Base-by-base conservation (phyloP, 2,797 vertebrate genomes). In the Anguilla anguilla region DNA sequence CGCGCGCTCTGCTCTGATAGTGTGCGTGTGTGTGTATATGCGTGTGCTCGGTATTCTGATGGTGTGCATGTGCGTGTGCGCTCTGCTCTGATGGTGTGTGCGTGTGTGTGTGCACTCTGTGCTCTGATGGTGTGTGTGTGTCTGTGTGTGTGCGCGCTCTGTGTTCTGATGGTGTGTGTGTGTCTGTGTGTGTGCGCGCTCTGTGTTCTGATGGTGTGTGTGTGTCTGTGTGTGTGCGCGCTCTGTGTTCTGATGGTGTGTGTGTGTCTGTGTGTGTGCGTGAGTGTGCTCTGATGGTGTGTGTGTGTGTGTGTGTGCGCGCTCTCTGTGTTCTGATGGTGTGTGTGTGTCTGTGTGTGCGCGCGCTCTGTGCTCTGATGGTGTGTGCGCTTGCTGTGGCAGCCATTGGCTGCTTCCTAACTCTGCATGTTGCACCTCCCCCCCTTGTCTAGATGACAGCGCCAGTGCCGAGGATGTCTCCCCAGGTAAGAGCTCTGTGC, bases 401-500 rank as follows among this genome's bases (percentile, higher is more conserved):
- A 43, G 85, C 74, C n/a, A 3, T 53, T 92, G 91, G 92, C 93
- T 91, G 94, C 93, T 93, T 92, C 94, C 92, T 94, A 96, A 95
- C 94, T 94, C 94, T 95, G 92, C 93, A 90, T 95, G 94, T 96
- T 86, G 89, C 95, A 89, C 86, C 95, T 96, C 94, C 96, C 93
- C 95, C 94, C 90, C 90, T 31, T 92, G 93, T 96, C 89, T 93
- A 99, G 98, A 97, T 91, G 93, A 93, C 97, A 97, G 96, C 92
- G 96, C 97, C 85, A 92, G 95, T 91, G 93, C 94, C 77, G 98
- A 98, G 93, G 98, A 97, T 87, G 94, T 94, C 82, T 95, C 96
- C 43, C 97, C 98, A 97, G 98, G 98, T 99, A 96, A 94, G 96
- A 95, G 86, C 89, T 89, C 88, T 90, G 91, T 90, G 90, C 49